A percentile compares a stretch with the other conserved stretches of the same genome.
Evolutionary conservation across 2,797 vertebrate genomes (phyloP).

Genomic region (Peromyscus attwateri): DNA sequence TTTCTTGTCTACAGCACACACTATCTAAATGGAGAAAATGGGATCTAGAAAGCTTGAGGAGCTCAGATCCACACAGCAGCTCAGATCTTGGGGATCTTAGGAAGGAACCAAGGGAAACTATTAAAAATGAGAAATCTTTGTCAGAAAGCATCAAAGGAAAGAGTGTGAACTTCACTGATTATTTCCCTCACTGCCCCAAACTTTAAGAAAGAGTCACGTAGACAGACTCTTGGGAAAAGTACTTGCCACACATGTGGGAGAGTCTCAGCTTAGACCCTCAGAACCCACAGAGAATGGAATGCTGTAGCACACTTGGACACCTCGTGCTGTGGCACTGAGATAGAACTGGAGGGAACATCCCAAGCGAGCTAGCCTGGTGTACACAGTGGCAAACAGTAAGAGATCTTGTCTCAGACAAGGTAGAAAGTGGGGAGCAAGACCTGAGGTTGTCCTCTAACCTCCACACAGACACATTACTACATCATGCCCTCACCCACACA

Average conservation of each 20-base stretch:
- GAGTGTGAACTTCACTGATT: background rate
- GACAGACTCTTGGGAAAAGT: background rate
- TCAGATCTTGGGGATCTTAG: background rate
- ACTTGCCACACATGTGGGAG: no score
- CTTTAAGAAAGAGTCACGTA: background rate
- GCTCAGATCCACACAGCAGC: background rate
- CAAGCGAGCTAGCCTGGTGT: background rate
- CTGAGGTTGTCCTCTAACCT: background rate
- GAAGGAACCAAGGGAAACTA: background rate
- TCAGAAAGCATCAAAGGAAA: background rate
- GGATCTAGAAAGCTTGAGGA: background rate
- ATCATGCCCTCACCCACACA: no score
- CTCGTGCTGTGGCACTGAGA: no score
- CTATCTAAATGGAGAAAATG: slow-evolving; percentile 20
- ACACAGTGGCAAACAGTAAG: background rate
- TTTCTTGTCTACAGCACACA: background rate
- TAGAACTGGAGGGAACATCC: background rate
- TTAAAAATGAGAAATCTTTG: slow-evolving; percentile 17
- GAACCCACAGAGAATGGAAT: background rate
- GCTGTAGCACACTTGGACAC: no score
- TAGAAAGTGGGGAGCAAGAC: background rate
- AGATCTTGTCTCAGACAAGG: background rate
- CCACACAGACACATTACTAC: background rate
- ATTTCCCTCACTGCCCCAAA: background rate
- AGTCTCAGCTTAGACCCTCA: no score